Conservation (phyloP, 2,888 invertebrate species). For the Pyralis farinalis region DNA sequence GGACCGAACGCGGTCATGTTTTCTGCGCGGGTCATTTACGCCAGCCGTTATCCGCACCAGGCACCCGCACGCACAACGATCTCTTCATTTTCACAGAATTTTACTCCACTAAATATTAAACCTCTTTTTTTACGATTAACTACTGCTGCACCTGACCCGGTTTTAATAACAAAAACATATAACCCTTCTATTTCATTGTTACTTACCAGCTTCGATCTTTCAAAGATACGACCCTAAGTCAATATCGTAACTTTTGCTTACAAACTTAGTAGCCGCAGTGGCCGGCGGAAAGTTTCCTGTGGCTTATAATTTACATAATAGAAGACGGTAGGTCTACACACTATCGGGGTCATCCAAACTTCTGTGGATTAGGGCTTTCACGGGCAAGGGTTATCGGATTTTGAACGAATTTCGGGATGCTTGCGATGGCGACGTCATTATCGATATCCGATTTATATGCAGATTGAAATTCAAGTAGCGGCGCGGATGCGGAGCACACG, state of each 20-base stretch:
- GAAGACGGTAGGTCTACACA: slow-evolving; percentile 74
- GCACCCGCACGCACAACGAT: slow-evolving; percentile 48
- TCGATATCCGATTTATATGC: slow-evolving; percentile 81
- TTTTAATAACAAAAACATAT: slow-evolving; percentile 7
- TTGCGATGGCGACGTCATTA: slow-evolving; percentile 76
- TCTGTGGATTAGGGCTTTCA: slow-evolving; percentile 76
- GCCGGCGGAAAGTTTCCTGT: slow-evolving; percentile 70
- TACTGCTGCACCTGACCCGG: slow-evolving; percentile 9
- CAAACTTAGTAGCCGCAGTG: slow-evolving; percentile 68
- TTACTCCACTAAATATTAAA: slow-evolving; percentile 34
- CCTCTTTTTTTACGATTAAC: slow-evolving; percentile 24
- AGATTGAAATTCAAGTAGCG: slow-evolving; percentile 68
- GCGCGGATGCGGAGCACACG: slow-evolving; percentile 41
- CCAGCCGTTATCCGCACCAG: slow-evolving; percentile 58
- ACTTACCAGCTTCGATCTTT: slow-evolving; percentile 46
- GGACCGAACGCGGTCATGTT: slow-evolving; percentile 41
- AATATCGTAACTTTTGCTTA: slow-evolving; percentile 66
- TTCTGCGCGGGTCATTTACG: slow-evolving; percentile 54
- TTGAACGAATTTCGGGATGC: slow-evolving; percentile 74
- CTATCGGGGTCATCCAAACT: slow-evolving; percentile 76
- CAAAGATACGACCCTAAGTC: slow-evolving; percentile 59
- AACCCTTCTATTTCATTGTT: slow-evolving; percentile 29
- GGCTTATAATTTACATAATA: slow-evolving; percentile 79
- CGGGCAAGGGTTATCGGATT: slow-evolving; percentile 74
- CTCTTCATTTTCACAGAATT: slow-evolving; percentile 57